These are phyloP conservation scores for Odontamblyopus rebecca DNA, from an alignment of 2,797 vertebrate species.

Conservation along the genomic window DNA sequence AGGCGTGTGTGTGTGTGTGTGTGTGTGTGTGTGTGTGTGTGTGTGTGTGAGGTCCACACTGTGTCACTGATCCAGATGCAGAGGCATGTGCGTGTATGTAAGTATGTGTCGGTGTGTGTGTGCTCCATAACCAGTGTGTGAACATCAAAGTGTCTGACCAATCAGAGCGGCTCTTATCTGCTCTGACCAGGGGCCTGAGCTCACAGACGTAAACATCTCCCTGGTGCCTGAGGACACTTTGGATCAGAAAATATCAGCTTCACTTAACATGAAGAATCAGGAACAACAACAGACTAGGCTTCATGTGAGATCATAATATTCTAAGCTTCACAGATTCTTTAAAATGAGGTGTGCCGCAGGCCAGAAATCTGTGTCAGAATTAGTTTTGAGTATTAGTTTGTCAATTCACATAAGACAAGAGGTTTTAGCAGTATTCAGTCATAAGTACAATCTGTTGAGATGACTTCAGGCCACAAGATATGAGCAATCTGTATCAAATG, in stretches of 20 bases:
- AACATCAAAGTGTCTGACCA: conserved; percentile 4
- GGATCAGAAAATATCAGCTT: not conserved
- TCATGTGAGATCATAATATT: not conserved
- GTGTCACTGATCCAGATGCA: not conserved
- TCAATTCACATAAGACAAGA: too few species aligned
- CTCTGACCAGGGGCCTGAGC: not conserved
- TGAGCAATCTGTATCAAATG: too few species aligned
- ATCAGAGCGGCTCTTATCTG: not conserved
- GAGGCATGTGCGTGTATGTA: not conserved
- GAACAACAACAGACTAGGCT: not conserved
- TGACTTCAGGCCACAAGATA: too few species aligned
- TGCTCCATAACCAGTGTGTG: not conserved
- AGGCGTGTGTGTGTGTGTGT: too few species aligned
- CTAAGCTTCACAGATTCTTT: not conserved
- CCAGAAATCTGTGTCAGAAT: too few species aligned
- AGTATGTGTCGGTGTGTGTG: not conserved
- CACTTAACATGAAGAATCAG: not conserved
- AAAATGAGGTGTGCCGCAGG: not conserved
- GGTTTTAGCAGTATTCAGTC: too few species aligned
- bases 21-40: too few species aligned
- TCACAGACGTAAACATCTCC: not conserved
- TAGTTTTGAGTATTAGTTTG: too few species aligned
- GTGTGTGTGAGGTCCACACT: not conserved
- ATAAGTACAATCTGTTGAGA: too few species aligned
- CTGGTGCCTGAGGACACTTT: not conserved